phyloP scores from a whole-genome alignment of 2,113 vertebrate genomes.

The Pterocles orientalis region DNA sequence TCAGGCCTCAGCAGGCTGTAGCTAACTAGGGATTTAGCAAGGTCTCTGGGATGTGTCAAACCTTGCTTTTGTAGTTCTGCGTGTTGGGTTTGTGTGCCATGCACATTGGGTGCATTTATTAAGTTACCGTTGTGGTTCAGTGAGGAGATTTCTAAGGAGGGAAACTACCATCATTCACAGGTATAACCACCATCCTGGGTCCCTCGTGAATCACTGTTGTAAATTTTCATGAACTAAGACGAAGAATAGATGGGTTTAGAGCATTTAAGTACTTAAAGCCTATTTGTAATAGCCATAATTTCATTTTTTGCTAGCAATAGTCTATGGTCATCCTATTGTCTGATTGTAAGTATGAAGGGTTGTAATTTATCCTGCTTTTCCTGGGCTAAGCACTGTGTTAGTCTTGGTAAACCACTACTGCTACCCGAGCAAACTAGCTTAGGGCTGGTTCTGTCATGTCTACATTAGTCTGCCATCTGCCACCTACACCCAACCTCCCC shows the following conservation, averaged over 20 bases:
- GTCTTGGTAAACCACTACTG: background rate
- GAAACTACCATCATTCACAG: background rate
- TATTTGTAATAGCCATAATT: background rate
- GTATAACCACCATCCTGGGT: background rate
- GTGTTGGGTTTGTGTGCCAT: background rate
- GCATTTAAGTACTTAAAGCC: background rate
- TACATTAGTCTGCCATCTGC: slow-evolving; percentile 35
- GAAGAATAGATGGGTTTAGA: background rate
- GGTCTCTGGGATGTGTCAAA: background rate
- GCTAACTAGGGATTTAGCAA: background rate
- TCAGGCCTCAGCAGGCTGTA: background rate
- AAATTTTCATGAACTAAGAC: background rate
- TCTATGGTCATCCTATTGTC: background rate
- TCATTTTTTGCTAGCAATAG: background rate
- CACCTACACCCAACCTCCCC: background rate
- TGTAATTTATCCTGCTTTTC: background rate
- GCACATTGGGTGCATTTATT: background rate
- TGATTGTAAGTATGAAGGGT: background rate
- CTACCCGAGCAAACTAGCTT: background rate
- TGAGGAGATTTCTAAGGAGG: background rate
- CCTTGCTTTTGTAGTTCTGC: background rate
- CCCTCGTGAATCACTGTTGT: background rate
- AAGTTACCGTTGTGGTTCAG: background rate
- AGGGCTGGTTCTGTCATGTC: slow-evolving; percentile 1
- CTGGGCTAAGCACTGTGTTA: background rate